Percentiles rank a stretch among this genome's conserved stretches.
Evolutionary conservation across 2,797 vertebrate species (phyloP).

Genomic region (Gymnothorax javanicus): DNA sequence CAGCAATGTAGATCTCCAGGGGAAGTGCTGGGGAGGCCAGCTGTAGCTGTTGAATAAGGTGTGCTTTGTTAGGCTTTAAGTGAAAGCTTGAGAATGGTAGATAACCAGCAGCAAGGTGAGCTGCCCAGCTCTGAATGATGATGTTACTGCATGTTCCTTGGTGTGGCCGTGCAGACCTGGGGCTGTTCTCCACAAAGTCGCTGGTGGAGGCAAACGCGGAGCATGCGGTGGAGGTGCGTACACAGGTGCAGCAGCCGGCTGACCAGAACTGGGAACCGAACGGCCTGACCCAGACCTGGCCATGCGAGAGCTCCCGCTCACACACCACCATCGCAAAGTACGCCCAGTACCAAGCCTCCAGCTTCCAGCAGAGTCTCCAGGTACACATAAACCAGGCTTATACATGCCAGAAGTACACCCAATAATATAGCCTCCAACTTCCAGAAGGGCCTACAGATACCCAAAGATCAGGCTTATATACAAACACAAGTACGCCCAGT

Average conservation of each 20-base stretch:
- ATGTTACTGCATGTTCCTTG: background rate
- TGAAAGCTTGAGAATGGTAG: too few species aligned
- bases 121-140: background rate
- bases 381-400: conserved; percentile 46
- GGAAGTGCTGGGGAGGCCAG: too few species aligned
- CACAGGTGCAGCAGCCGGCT: conserved; percentile 80
- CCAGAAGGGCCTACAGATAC: conserved; percentile 74
- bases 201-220: conserved; percentile 77
- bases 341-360: conserved; percentile 75
- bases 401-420: conserved; percentile 56
- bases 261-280: conserved; percentile 79
- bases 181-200: conserved; percentile 78
- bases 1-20: too few species aligned
- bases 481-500: too few species aligned
- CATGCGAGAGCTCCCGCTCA: conserved; percentile 79
- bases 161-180: conserved; percentile 48
- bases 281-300: conserved; percentile 76
- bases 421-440: conserved; percentile 75
- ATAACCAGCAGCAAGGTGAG: too few species aligned
- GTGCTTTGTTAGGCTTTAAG: too few species aligned
- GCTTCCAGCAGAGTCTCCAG: conserved; percentile 76
- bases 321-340: conserved; percentile 79
- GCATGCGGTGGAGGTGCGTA: conserved; percentile 78
- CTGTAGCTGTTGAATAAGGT: too few species aligned
- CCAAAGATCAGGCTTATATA: conserved; percentile 18